Conservation (phyloP, 2,797 vertebrate genomes). For the Amphiprion clarkii region DNA sequence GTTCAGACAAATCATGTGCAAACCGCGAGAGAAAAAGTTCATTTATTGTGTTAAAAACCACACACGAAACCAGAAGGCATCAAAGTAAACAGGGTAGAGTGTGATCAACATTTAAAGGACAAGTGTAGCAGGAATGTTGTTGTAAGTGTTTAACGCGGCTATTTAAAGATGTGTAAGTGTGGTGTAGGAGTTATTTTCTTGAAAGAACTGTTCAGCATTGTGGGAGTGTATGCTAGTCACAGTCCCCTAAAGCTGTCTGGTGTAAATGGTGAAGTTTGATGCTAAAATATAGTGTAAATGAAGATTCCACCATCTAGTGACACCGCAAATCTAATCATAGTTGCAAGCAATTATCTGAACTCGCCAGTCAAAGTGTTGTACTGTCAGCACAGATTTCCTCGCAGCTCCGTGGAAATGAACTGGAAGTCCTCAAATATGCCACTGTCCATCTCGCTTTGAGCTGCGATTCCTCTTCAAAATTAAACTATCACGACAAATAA, state of each 20-base stretch:
- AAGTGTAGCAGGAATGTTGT: slow-evolving; percentile 12
- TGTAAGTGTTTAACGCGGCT: slow-evolving; percentile 31
- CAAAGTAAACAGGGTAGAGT: slow-evolving; percentile 32
- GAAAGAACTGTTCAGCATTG: not conserved
- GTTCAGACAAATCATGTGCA: not conserved
- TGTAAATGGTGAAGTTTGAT: slow-evolving; percentile 3
- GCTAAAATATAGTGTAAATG: not conserved
- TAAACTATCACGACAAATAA: slow-evolving; percentile 51
- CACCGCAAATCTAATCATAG: slow-evolving; percentile 39
- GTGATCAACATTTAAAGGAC: slow-evolving; percentile 14
- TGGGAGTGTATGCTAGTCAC: slow-evolving; percentile 39
- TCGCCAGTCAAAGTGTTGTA: slow-evolving; percentile 37
- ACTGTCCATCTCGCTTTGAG: slow-evolving; percentile 28
- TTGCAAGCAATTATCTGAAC: slow-evolving; percentile 43
- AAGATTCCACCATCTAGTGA: slow-evolving; percentile 21
- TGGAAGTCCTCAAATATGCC: slow-evolving; percentile 21
- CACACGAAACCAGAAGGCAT: slow-evolving; percentile 16
- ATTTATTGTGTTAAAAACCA: not conserved
- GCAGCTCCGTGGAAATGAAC: slow-evolving; percentile 38
- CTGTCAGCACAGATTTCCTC: slow-evolving; percentile 45
- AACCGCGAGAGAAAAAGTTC: not conserved
- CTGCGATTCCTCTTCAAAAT: slow-evolving; percentile 47
- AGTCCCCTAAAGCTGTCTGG: not conserved
- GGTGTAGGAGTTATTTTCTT: slow-evolving; percentile 50
- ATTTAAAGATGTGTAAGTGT: slow-evolving; percentile 55